Evolutionary conservation across 2,888 invertebrate species (phyloP).

Genomic region (Saturnia pavonia): DNA sequence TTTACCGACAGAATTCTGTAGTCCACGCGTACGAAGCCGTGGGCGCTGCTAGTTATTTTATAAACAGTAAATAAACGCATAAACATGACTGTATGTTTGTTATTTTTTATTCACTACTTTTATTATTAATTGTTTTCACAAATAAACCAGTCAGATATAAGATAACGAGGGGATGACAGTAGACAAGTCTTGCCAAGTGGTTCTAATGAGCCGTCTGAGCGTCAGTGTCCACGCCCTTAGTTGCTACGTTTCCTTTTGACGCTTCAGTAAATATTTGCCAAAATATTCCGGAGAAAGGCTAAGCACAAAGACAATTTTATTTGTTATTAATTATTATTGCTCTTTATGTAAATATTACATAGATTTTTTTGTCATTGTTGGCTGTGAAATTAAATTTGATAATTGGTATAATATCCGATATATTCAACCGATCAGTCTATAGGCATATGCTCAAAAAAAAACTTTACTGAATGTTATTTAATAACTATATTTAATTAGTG

Average conservation of each 20-base stretch:
- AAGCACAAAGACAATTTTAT: not conserved
- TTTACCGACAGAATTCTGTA: too few relatives aligned
- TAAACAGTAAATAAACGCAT: too few relatives aligned
- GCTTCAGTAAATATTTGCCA: slow-evolving; percentile 54
- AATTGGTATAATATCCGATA: too few relatives aligned
- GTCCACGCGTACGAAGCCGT: too few relatives aligned
- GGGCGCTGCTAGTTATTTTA: too few relatives aligned
- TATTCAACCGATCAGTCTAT: too few relatives aligned
- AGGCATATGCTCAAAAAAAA: too few relatives aligned
- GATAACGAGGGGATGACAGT: not conserved
- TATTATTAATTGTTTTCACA: slow-evolving; percentile 5
- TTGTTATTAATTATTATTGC: not conserved
- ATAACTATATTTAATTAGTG: too few relatives aligned
- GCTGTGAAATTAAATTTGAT: not conserved
- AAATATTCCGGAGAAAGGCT: slow-evolving; percentile 31
- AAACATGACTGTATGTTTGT: too few relatives aligned
- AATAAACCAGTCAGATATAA: slow-evolving; percentile 9
- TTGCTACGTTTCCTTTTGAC: slow-evolving; percentile 49
- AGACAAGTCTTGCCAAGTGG: slow-evolving; percentile 32
- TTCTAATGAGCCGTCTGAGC: slow-evolving; percentile 47
- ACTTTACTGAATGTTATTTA: too few relatives aligned
- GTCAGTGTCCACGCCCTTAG: slow-evolving; percentile 47
- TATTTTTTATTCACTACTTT: too few relatives aligned
- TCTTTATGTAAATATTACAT: not conserved
- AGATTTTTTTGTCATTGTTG: not conserved